Evolutionary conservation across 2,797 vertebrate genomes (phyloP), one percentile per base, ranked within the genome.

Genomic region (Sebastiscus tertius): DNA sequence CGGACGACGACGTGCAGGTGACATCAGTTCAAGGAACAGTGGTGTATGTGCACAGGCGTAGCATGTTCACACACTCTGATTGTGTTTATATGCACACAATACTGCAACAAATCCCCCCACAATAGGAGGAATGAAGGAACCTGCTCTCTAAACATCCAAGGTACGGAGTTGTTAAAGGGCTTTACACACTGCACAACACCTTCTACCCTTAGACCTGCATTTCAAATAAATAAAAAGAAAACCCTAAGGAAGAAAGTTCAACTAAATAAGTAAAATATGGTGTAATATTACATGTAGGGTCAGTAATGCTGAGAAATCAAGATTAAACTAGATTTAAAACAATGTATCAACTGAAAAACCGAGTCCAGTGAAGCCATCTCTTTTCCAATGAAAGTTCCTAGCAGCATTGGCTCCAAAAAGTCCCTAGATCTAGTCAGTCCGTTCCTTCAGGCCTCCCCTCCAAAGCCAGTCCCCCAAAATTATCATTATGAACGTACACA

Each of bases 1-100:
- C 12, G 27, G 73, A 78, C 66, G 55, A 2, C 22, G 46, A 27
- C n/a, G 5, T 61, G 33, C 36, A 54, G 74, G 27, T 78, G 73
- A 79, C 78, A 78, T 76, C 54, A 62, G 42, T 56, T 67, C 55
- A 42, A 14, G 26, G 12, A 54, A 24, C 10, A 33, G 20, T 36
- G 27, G 24, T 42, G 24, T 36, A n/a, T 16, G 26, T 27, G n/a
- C 42, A 72, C 46, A 64, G n/a, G 49, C 4, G 10, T 12, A 24
- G 3, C 46, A 4, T 26, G 55, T 36, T 67, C 31, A 42, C 36
- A 24, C 29, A 27, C 33, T 16, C 39, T 46, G 14, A 46, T 46
- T 46, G 58, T 31, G 20, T 72, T 60, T 72, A 34, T 5, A 55
- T 13, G 24, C 13, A 55, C 42, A 69, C 14, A 26, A 13, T 31